These are phyloP conservation scores for Cygnus buccinator DNA, from an alignment of 2,113 vertebrate genomes.

Conservation along the genomic window DNA sequence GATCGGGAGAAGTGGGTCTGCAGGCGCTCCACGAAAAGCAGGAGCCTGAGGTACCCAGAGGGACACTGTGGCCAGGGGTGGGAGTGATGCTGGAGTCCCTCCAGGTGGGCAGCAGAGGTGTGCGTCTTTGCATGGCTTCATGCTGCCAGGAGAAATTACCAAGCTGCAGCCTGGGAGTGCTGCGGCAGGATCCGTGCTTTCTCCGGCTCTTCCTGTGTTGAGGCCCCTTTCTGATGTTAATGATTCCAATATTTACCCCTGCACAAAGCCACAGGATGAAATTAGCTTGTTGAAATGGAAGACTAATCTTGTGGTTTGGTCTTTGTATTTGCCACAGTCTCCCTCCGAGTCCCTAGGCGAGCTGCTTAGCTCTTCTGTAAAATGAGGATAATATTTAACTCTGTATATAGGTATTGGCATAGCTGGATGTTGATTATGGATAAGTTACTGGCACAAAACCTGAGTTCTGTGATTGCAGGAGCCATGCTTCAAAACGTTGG, in stretches of 20 bases:
- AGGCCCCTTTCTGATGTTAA: not conserved
- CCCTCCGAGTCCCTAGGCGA: accelerated
- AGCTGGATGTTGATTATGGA: not conserved
- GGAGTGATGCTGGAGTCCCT: not conserved
- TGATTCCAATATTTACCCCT: not conserved
- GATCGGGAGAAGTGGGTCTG: not conserved
- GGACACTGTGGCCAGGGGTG: too few relatives aligned
- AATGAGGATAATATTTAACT: not conserved
- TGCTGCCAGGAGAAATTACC: not conserved
- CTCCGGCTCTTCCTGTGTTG: not conserved
- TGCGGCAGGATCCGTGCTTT: not conserved
- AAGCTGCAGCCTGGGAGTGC: not conserved
- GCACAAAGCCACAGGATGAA: not conserved
- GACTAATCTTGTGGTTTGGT: not conserved
- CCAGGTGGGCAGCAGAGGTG: not conserved
- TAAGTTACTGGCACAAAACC: not conserved
- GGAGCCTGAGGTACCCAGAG: accelerated
- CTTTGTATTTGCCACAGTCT: not conserved
- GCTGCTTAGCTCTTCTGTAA: not conserved
- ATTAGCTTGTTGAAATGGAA: not conserved
- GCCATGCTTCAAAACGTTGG: not conserved
- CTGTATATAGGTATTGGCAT: accelerated
- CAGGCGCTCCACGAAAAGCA: not conserved
- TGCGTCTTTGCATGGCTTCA: not conserved
- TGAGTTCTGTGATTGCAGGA: not conserved